Evolutionary conservation across 2,888 invertebrate species (phyloP).

Genomic region (Digitonthophagus gazella): DNA sequence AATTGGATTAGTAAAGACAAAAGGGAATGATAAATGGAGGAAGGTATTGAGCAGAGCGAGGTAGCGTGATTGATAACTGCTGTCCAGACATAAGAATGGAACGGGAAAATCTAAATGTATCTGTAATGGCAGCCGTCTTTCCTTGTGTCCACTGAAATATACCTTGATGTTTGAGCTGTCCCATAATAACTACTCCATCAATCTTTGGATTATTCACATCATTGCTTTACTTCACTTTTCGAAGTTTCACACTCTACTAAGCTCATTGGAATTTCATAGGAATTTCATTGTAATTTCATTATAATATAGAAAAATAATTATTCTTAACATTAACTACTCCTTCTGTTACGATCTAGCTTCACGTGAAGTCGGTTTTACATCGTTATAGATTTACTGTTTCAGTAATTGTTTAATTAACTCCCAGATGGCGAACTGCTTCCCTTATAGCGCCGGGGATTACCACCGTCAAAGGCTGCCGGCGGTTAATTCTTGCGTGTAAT

Average conservation of each 20-base stretch:
- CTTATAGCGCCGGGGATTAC: background rate
- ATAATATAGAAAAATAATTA: background rate
- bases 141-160: background rate
- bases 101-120: slow-evolving; percentile 27
- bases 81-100: slow-evolving; percentile 23
- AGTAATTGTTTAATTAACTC: background rate
- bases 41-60: slow-evolving; percentile 33
- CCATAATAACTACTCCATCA: background rate
- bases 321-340: background rate
- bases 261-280: background rate
- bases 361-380: background rate
- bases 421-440: background rate
- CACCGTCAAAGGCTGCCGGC: background rate
- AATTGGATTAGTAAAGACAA: slow-evolving; percentile 40
- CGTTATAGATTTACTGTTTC: background rate
- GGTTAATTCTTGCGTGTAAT: background rate
- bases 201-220: background rate
- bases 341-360: background rate
- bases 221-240: background rate
- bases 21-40: slow-evolving; percentile 38
- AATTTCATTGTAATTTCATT: no score
- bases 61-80: slow-evolving; percentile 25
- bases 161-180: background rate
- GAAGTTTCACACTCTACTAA: background rate
- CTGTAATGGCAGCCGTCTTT: slow-evolving; percentile 19